Percentiles rank a stretch among this genome's conserved stretches.
Conservation (phyloP, 2,113 vertebrate species). For the Noturus placidus region DNA sequence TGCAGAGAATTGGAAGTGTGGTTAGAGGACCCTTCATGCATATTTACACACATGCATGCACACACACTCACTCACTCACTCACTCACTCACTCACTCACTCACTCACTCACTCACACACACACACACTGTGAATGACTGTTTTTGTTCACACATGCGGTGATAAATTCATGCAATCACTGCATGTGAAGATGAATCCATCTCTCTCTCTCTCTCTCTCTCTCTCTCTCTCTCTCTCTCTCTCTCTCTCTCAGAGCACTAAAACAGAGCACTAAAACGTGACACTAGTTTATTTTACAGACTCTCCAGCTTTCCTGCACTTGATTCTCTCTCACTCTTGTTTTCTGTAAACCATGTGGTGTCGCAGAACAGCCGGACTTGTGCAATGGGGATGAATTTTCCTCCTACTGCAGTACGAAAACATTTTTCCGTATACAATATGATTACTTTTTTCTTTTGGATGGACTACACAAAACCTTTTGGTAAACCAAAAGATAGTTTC, state of each 20-base stretch:
- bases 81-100: not conserved
- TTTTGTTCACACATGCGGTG: not conserved
- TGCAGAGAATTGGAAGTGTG: not conserved
- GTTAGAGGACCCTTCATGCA: not conserved
- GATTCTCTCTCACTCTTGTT: constrained; percentile 8
- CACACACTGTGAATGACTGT: not conserved
- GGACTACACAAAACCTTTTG: not conserved
- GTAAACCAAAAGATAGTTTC: not conserved
- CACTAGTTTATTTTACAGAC: constrained; percentile 50
- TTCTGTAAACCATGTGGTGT: not conserved
- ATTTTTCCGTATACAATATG: not conserved
- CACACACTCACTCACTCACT: not conserved
- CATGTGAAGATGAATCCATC: not conserved
- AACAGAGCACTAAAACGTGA: constrained; percentile 39
- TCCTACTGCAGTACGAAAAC: not conserved
- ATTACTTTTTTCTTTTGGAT: not conserved
- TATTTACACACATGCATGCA: constrained; percentile 16
- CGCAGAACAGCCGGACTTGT: constrained; percentile 15
- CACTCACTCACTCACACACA: constrained; percentile 19
- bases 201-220: not conserved
- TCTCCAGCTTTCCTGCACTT: constrained; percentile 36
- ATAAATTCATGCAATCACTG: not conserved
- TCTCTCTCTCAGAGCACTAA: too few relatives aligned
- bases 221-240: not conserved
- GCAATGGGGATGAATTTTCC: not conserved